Percentiles rank a stretch among this genome's conserved stretches.
These are phyloP conservation scores for Solea senegalensis DNA, from an alignment of 2,113 vertebrate species.

Conservation along the genomic window DNA sequence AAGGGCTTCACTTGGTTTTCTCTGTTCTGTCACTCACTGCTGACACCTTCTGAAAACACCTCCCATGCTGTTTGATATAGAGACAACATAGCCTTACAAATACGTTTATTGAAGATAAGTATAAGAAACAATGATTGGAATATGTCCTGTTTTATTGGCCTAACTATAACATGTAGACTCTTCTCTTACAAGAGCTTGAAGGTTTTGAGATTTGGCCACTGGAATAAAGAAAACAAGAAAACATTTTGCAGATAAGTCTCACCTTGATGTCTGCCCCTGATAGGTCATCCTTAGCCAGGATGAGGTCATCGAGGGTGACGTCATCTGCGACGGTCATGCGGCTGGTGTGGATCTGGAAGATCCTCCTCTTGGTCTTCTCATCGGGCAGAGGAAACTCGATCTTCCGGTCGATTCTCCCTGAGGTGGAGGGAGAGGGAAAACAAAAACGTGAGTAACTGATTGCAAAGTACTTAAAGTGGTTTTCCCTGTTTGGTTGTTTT, in stretches of 20 bases:
- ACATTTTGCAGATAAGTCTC: slow-evolving; percentile 3
- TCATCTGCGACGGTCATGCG: slow-evolving; percentile 95
- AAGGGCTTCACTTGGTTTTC: neutral
- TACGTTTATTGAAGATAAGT: neutral
- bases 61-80: neutral
- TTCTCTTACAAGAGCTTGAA: too few relatives aligned
- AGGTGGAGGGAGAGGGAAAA: neutral
- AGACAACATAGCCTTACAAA: neutral
- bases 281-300: slow-evolving; percentile 97
- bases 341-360: slow-evolving; percentile 98
- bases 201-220: neutral
- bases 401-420: slow-evolving; percentile 96
- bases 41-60: neutral
- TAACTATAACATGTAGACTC: neutral
- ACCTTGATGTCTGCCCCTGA: slow-evolving; percentile 98
- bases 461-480: neutral
- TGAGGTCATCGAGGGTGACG: slow-evolving; percentile 94
- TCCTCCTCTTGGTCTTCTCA: slow-evolving; percentile 96
- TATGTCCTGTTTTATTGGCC: neutral
- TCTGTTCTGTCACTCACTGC: slow-evolving; percentile 1
- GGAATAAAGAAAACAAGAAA: neutral
- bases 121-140: neutral
- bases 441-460: neutral
- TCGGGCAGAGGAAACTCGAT: slow-evolving; percentile 98
- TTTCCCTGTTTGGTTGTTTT: too few relatives aligned